A percentile compares a stretch with the other conserved stretches of the same genome.
phyloP scores from a whole-genome alignment of 2,888 invertebrate genomes.

The Schizaphis graminum region DNA sequence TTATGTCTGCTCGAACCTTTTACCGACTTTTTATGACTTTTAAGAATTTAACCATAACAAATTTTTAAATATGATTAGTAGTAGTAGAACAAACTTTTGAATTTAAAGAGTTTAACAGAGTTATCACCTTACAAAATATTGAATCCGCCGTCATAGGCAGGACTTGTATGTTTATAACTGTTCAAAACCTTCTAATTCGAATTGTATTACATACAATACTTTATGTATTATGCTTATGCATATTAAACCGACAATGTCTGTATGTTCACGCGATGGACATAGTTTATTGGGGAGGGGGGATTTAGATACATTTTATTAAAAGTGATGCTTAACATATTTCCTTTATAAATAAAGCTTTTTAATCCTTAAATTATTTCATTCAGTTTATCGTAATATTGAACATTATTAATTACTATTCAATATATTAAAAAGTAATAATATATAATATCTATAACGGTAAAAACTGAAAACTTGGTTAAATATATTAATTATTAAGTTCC shows the following conservation, averaged over 20 bases:
- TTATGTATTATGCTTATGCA: no score
- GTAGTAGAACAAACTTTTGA: not conserved
- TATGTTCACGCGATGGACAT: no score
- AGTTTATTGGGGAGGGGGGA: no score
- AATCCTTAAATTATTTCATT: no score
- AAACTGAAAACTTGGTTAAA: not conserved
- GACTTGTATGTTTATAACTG: not conserved
- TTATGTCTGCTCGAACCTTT: not conserved
- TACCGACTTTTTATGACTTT: not conserved
- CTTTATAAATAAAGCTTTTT: not conserved
- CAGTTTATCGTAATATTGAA: no score
- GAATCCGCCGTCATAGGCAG: not conserved
- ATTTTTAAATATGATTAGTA: not conserved
- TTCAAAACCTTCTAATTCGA: not conserved
- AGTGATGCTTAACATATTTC: not conserved
- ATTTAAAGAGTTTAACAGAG: not conserved
- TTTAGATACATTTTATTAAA: not conserved
- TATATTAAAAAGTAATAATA: no score
- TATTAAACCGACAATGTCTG: no score
- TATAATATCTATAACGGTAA: not conserved
- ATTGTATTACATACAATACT: no score
- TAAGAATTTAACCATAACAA: not conserved
- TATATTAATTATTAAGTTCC: not conserved
- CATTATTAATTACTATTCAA: no score
- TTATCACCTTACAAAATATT: not conserved